phyloP scores from a whole-genome alignment of 2,888 invertebrate genomes.

The Amorpha juglandis region DNA sequence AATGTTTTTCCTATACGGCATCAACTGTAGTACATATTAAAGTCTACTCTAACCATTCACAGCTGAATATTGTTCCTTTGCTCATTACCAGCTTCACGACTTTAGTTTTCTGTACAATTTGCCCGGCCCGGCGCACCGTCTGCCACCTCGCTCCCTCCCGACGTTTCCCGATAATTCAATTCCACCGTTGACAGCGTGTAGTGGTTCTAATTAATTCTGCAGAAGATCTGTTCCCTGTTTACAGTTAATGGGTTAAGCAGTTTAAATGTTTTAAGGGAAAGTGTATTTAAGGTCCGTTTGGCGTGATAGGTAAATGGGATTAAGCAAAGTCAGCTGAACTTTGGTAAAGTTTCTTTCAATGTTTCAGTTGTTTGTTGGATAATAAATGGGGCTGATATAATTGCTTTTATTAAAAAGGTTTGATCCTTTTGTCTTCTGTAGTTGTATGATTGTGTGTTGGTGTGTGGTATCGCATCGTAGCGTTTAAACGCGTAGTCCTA shows the following conservation, averaged over 20 bases:
- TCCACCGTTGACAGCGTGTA: conserved; percentile 29
- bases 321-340: background rate
- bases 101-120: conserved; percentile 32
- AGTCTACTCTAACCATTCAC: background rate
- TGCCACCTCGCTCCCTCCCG: conserved; percentile 29
- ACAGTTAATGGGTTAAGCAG: conserved; percentile 25
- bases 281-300: conserved; percentile 1
- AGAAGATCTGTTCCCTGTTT: conserved; percentile 20
- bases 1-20: too few species aligned
- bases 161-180: conserved; percentile 32
- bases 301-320: conserved; percentile 11
- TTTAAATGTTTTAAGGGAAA: conserved; percentile 12
- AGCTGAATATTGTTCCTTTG: conserved; percentile 23
- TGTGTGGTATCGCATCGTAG: too few species aligned
- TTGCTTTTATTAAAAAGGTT: too few species aligned
- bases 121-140: conserved; percentile 25
- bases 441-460: too few species aligned
- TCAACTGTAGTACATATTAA: too few species aligned
- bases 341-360: background rate
- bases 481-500: too few species aligned
- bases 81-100: conserved; percentile 40
- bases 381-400: too few species aligned
- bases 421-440: too few species aligned
- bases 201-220: conserved; percentile 32
- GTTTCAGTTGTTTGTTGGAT: background rate